Evolutionary conservation across 2,888 invertebrate species (phyloP), one percentile per base, ranked within the genome.

Genomic region (Acleris sparsana): DNA sequence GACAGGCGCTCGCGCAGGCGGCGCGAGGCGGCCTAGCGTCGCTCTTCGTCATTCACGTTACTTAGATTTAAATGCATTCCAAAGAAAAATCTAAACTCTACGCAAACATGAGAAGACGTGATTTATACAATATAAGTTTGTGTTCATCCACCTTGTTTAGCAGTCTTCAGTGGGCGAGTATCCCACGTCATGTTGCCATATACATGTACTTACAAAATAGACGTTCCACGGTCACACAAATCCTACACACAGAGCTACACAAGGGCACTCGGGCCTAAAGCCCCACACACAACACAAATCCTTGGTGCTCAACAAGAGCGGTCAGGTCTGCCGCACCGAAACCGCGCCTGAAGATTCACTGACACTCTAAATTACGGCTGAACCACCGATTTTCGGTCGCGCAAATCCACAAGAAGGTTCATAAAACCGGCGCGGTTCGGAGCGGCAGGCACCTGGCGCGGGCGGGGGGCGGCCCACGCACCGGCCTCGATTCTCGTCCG

Each of bases 371-470:
- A 89, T 85, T 86, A 85, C 84, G 85, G 85, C 79, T 84, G 82
- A 88, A 89, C 82, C 87, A 89, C 87, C 89, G 84, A 89, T 88
- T 89, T 89, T 88, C 83, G 89, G 91, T 89, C 87, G 90, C 89
- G 92, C 93, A 93, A 92, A 93, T 93, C 93, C 93, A 91, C 89
- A 85, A 91, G 90, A 89, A 89, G 90, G 91, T 87, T 91, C 85
- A 80, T 89, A 91, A 93, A 93, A 93, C 92, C 93, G 93, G 93
- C 93, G 93, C 94, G 93, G 93, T 92, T 92, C 93, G 92, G 93
- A 93, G 93, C 92, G 93, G 90, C 75, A 73, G 75, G 71, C 90
- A 88, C 89, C 89, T 88, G 89, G 89, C 89, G 88, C 87, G 89
- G 89, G 91, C 87, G 91, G 88, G 86, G 91, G 92, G 91, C 91